Base-by-base conservation (phyloP, 2,888 invertebrate species). In the Lasioglossum vierecki region DNA sequence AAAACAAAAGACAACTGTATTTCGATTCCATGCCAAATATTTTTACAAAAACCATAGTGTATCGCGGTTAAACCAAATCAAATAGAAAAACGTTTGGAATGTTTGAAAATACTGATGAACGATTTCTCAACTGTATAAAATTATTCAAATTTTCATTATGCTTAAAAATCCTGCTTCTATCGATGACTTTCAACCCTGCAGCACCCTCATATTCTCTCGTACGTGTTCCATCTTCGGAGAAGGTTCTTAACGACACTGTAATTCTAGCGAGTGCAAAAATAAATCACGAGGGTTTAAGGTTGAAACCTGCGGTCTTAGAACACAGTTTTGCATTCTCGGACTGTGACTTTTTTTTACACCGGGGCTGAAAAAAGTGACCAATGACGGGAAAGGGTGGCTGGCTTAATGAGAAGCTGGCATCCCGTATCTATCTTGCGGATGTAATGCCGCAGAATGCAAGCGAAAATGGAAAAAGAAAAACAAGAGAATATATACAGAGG, bases 331-430 rank as follows among this genome's bases (percentile, higher is more conserved):
- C 60, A 63, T 63, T 63, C 60, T 63, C 5, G 60, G 60, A 15
- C 30, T 30, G 60, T 35, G 66, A 35, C 35, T 66, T 22, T 39
- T 30, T 68, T 68, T 68, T 39, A 68, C 22, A 35, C 22, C 13
- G 60, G n/a, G 22, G 1, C 39, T 9, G 30, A 41, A 22, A 68
- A 39, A 41, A 41, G 68, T n/a, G n/a, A 39, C 22, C 22, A 39
- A 18, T 11, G 68, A 4, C 39, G 39, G 22, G n/a, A 68, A 68
- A 68, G 35, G 68, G 68, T n/a, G 39, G 39, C 39, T 11, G 22
- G 68, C 9, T 68, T 68, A 68, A 68, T 68, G 68, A 68, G 68
- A 68, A 39, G 57, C 68, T 22, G 35, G 68, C 68, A 22, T 68
- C 68, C 68, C 68, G 68, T 68, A 68, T 39, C 35, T 68, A 9